These are phyloP conservation scores for Oscheius sp. DNA, from an alignment of 2,888 invertebrate species.

Conservation along the genomic window DNA sequence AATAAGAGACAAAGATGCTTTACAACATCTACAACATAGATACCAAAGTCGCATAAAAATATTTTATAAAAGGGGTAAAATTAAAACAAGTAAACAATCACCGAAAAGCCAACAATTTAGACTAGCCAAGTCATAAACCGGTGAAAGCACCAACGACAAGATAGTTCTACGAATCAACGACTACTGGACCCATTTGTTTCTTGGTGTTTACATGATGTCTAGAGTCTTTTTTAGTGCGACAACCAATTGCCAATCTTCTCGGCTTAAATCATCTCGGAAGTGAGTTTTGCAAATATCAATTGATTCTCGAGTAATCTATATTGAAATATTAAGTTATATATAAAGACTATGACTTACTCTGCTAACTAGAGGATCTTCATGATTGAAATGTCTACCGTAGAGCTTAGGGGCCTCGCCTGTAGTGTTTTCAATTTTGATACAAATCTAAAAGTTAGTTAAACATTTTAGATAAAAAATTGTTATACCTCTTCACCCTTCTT, in stretches of 20 bases:
- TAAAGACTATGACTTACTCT: conserved; percentile 72
- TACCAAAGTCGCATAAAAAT: background rate
- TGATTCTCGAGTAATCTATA: conserved; percentile 92
- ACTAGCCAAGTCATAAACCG: conserved; percentile 7
- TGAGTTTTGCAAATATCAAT: conserved; percentile 99
- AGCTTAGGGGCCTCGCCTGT: conserved; percentile 99
- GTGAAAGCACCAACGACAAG: conserved; percentile 11
- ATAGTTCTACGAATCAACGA: background rate
- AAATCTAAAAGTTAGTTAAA: conserved; percentile 78
- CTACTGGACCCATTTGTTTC: no score
- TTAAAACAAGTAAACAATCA: conserved; percentile 9
- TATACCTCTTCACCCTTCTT: conserved; percentile 80
- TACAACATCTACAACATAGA: background rate
- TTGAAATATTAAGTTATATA: background rate
- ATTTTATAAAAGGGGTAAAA: background rate
- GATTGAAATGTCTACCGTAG: conserved; percentile 97
- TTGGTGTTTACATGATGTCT: conserved; percentile 78
- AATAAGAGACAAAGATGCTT: background rate
- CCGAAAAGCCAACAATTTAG: background rate
- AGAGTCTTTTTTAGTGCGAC: conserved; percentile 96
- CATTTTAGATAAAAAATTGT: conserved; percentile 38
- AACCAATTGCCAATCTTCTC: conserved; percentile 97
- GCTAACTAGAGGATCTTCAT: conserved; percentile 91
- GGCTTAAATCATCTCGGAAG: conserved; percentile 95
- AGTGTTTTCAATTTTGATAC: conserved; percentile 89